Evolutionary conservation across 2,113 vertebrate species (phyloP).

Genomic region (Pseudopipra pipra): DNA sequence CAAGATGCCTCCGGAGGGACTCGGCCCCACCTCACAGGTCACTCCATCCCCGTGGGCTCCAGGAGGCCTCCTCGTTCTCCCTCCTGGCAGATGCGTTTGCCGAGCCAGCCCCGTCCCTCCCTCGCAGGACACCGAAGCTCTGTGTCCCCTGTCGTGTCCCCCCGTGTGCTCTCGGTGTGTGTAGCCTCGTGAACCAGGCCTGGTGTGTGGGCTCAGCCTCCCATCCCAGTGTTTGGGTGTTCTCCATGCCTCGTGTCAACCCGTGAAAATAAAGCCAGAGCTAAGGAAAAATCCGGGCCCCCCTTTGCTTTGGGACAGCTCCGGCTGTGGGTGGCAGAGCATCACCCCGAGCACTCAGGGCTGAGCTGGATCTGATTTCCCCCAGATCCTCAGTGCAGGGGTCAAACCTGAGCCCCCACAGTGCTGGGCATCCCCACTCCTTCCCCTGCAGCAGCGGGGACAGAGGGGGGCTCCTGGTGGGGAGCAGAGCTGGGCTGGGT

Average conservation of each 20-base stretch:
- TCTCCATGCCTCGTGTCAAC: not conserved
- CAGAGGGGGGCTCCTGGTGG: not conserved
- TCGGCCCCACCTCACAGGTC: not conserved
- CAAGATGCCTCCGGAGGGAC: not conserved
- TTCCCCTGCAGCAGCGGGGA: not conserved
- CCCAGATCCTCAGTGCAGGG: not conserved
- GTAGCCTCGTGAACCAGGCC: not conserved
- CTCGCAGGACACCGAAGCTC: not conserved
- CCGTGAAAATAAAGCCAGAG: conserved; percentile 49
- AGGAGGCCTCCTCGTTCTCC: not conserved
- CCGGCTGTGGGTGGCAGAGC: not conserved
- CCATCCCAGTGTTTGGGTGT: not conserved
- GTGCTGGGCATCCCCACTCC: not conserved
- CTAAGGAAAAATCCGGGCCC: not conserved
- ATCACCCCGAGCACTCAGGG: rapidly evolving
- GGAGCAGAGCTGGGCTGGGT: not conserved
- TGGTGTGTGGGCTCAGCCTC: not conserved
- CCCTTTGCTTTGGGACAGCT: not conserved
- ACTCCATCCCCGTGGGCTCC: not conserved
- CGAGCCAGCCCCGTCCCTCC: not conserved
- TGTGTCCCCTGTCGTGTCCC: not conserved
- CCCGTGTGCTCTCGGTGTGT: not conserved
- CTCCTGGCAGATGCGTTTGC: not conserved
- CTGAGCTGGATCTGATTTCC: rapidly evolving
- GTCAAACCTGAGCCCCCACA: not conserved